Percentiles rank a stretch among this genome's conserved stretches.
Evolutionary conservation across 2,113 vertebrate genomes (phyloP).

Genomic region (Varanus komodoensis): DNA sequence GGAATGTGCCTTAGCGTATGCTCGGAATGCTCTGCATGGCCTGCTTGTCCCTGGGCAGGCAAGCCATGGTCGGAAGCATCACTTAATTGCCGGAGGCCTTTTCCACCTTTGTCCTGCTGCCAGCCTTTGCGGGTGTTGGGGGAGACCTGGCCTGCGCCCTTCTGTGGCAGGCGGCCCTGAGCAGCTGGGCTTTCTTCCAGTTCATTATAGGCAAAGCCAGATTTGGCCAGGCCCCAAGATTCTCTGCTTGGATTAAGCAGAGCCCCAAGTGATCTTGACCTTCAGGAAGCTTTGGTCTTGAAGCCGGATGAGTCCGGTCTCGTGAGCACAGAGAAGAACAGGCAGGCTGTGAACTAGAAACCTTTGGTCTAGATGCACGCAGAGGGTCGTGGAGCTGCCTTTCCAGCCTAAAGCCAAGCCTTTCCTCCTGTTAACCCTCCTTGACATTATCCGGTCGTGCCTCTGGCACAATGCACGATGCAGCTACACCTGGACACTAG

Average conservation of each 20-base stretch:
- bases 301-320: not conserved
- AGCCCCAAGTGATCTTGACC: too few relatives aligned
- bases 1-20: too few relatives aligned
- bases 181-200: constrained; percentile 6
- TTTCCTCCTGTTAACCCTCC: too few relatives aligned
- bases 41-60: not conserved
- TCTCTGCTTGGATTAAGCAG: constrained; percentile 45
- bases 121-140: not conserved
- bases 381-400: too few relatives aligned
- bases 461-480: not conserved
- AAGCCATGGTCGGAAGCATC: not conserved
- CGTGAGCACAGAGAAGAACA: too few relatives aligned
- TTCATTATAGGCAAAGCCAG: constrained; percentile 43
- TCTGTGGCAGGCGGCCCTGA: not conserved
- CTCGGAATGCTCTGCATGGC: not conserved
- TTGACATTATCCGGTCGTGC: too few relatives aligned
- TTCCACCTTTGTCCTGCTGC: not conserved
- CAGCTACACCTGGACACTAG: not conserved
- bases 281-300: not conserved
- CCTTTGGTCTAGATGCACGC: not conserved
- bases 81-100: not conserved
- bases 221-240: constrained; percentile 40
- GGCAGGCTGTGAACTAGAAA: not conserved
- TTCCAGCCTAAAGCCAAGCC: too few relatives aligned
- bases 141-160: not conserved